These are phyloP conservation scores for Echinarachnius parma DNA, from an alignment of 53 echinoderm and acorn worm genomes.

Conservation along the genomic window DNA sequence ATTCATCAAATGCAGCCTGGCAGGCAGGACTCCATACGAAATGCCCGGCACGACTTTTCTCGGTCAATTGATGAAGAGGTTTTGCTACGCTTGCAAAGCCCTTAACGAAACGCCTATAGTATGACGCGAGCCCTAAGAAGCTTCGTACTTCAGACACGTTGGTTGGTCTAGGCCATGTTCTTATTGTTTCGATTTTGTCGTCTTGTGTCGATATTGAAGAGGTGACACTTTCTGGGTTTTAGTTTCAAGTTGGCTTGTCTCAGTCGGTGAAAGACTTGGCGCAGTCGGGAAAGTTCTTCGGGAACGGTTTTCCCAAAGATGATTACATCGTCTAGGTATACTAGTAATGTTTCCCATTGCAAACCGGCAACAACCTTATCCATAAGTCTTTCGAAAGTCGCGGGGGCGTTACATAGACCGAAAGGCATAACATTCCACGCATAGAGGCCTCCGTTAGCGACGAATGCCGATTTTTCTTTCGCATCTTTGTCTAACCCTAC, in stretches of 20 bases:
- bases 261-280: conserved; percentile 10
- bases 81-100: conserved; percentile 44
- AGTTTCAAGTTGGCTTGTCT: conserved; percentile 43
- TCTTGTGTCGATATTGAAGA: conserved; percentile 37
- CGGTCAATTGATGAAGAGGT: conserved; percentile 47
- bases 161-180: conserved; percentile 44
- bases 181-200: background rate
- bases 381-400: conserved; percentile 25
- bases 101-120: conserved; percentile 45
- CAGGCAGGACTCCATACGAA: conserved; percentile 37
- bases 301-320: conserved; percentile 12
- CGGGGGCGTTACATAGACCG: conserved; percentile 12
- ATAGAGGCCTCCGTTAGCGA: conserved; percentile 3
- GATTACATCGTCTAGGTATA: conserved; percentile 17
- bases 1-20: conserved; percentile 26
- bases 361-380: conserved; percentile 13
- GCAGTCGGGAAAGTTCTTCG: conserved; percentile 8
- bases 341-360: conserved; percentile 25
- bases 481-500: conserved; percentile 32
- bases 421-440: conserved; percentile 26
- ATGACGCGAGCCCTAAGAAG: conserved; percentile 48
- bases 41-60: conserved; percentile 14
- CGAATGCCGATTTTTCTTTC: conserved; percentile 36
- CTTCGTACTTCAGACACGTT: conserved; percentile 40
- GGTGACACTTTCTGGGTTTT: conserved; percentile 39